phyloP scores from a whole-genome alignment of 2,888 invertebrate genomes.

The Gonocerus acuteangulatus region DNA sequence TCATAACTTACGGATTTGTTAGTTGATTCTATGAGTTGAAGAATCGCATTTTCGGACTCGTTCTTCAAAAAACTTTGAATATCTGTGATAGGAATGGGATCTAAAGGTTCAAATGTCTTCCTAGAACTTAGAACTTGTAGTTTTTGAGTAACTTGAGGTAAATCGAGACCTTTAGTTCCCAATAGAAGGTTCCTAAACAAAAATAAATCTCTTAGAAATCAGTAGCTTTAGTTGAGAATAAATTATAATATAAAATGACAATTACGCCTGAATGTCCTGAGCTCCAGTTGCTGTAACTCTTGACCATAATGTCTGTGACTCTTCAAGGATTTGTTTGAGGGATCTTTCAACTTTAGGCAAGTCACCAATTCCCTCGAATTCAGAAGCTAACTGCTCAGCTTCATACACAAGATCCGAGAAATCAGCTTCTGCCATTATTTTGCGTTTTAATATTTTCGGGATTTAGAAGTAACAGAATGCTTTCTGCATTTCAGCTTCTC shows the following conservation, averaged over 20 bases:
- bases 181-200: constrained; percentile 68
- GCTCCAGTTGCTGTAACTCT: constrained; percentile 72
- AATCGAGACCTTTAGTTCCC: constrained; percentile 85
- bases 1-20: constrained; percentile 63
- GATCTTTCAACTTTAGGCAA: constrained; percentile 68
- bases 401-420: constrained; percentile 82
- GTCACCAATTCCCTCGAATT: constrained; percentile 78
- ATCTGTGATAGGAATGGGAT: constrained; percentile 85
- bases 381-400: constrained; percentile 84
- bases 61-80: constrained; percentile 83
- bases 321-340: constrained; percentile 82
- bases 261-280: constrained; percentile 88
- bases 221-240: background rate
- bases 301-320: constrained; percentile 79
- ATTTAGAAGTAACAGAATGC: too few species aligned
- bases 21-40: constrained; percentile 83
- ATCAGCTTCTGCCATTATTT: constrained; percentile 47
- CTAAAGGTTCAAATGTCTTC: constrained; percentile 78
- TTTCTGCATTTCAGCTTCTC: too few species aligned
- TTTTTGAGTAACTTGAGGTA: constrained; percentile 87
- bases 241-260: constrained; percentile 28
- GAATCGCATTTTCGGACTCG: constrained; percentile 87
- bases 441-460: too few species aligned
- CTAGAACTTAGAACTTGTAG: constrained; percentile 80
- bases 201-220: background rate